Conservation (phyloP, 2,888 invertebrate genomes). For the Chloroclysta siterata region DNA sequence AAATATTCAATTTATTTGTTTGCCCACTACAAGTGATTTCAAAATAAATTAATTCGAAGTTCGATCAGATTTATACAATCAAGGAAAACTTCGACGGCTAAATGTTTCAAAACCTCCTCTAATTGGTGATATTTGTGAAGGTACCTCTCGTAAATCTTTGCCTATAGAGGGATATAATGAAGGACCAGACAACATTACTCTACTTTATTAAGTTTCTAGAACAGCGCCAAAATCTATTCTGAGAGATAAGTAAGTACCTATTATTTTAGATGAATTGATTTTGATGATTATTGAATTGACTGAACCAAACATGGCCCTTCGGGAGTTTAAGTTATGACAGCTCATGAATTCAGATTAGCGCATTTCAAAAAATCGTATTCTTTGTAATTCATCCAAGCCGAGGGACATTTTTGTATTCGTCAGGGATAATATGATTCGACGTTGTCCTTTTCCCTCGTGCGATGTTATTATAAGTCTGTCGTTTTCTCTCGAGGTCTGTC, state of each 20-base stretch:
- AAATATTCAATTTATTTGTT: slow-evolving; percentile 60
- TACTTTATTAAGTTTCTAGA: not conserved
- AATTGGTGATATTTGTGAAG: no score
- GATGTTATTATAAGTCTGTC: slow-evolving; percentile 53
- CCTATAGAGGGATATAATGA: no score
- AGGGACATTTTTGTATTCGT: slow-evolving; percentile 63
- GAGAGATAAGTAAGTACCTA: not conserved
- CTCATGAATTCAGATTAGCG: slow-evolving; percentile 33
- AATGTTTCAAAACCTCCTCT: not conserved
- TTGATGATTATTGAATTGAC: slow-evolving; percentile 17
- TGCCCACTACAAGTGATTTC: slow-evolving; percentile 41
- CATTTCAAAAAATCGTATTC: slow-evolving; percentile 42
- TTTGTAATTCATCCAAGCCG: slow-evolving; percentile 62
- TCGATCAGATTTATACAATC: slow-evolving; percentile 27
- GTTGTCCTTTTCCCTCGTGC: slow-evolving; percentile 55
- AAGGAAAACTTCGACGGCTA: slow-evolving; percentile 5
- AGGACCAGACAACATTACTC: no score
- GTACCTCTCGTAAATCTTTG: no score
- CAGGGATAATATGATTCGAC: slow-evolving; percentile 61
- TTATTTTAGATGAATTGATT: not conserved
- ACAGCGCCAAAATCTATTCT: not conserved
- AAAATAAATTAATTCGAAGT: slow-evolving; percentile 26
- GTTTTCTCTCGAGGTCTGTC: slow-evolving; percentile 65
- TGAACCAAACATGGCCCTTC: slow-evolving; percentile 5
- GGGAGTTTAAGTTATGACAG: slow-evolving; percentile 23